Evolutionary conservation across 2,797 vertebrate genomes (phyloP).

Genomic region (Aplochiton taeniatus): DNA sequence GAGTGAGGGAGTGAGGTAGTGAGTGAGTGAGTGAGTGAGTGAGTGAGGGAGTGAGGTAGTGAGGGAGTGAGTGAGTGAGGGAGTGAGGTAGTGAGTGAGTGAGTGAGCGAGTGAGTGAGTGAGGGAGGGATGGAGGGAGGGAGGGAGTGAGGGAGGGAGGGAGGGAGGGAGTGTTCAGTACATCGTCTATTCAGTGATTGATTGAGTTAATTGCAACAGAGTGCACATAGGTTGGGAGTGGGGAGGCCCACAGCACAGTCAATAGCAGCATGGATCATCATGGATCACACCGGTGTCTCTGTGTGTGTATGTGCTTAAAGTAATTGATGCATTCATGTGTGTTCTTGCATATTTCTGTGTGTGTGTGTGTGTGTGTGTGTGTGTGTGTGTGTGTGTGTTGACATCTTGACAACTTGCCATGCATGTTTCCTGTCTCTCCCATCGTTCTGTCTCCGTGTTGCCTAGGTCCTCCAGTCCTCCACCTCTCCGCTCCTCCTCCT

Average conservation of each 20-base stretch:
- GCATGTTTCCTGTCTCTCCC: background rate
- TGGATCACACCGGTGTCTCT: background rate
- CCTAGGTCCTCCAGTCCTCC: slow-evolving; percentile 19
- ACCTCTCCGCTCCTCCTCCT: slow-evolving; percentile 27
- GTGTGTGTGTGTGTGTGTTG: background rate
- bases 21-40: too few relatives aligned
- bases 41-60: background rate
- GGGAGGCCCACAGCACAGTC: too few relatives aligned
- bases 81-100: background rate
- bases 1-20: slow-evolving; percentile 14
- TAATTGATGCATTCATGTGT: background rate
- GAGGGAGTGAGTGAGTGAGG: slow-evolving; percentile 8
- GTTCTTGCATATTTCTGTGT: background rate
- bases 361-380: background rate
- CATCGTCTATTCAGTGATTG: slow-evolving; percentile 17
- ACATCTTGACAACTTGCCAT: too few relatives aligned
- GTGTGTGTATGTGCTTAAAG: background rate
- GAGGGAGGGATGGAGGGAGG: background rate
- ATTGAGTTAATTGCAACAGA: too few relatives aligned
- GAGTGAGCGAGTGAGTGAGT: too few relatives aligned
- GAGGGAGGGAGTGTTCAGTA: too few relatives aligned
- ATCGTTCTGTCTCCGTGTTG: too few relatives aligned
- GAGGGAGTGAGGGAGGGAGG: background rate
- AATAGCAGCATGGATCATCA: slow-evolving; percentile 41
- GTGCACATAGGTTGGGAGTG: too few relatives aligned